These are phyloP conservation scores for Leptopilina clavipes DNA, from an alignment of 1,140 invertebrate species.

Conservation along the genomic window DNA sequence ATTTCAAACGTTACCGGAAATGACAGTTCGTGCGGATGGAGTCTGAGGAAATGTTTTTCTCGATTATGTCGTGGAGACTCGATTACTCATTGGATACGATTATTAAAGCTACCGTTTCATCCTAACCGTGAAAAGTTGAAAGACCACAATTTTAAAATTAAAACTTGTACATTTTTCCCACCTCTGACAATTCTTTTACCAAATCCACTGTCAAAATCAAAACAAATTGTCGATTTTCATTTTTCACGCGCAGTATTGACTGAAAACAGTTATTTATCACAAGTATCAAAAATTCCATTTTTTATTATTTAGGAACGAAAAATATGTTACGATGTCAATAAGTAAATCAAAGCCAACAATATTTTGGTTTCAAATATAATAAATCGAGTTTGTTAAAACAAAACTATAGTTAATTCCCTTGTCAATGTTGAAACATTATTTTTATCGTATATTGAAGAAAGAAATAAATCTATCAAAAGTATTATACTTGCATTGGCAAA, in stretches of 20 bases:
- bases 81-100: constrained; percentile 25
- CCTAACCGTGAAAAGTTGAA: constrained; percentile 9
- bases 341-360: no score
- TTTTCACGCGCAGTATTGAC: neutral
- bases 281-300: no score
- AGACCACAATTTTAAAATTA: neutral
- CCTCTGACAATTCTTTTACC: neutral
- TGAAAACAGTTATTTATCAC: neutral
- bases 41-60: constrained; percentile 33
- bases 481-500: neutral
- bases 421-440: neutral
- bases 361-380: neutral
- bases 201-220: neutral
- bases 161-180: neutral
- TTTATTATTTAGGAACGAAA: no score
- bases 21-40: constrained; percentile 17
- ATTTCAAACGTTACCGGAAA: constrained; percentile 18
- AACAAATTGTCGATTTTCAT: neutral
- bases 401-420: neutral
- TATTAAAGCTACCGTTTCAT: constrained; percentile 16
- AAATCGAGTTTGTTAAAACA: neutral
- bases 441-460: neutral
- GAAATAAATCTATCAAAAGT: constrained; percentile 7
- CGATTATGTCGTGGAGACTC: constrained; percentile 16
- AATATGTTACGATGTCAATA: no score